Evolutionary conservation across 2,797 vertebrate species (phyloP).

Genomic region (Enteromius trimaculatus): DNA sequence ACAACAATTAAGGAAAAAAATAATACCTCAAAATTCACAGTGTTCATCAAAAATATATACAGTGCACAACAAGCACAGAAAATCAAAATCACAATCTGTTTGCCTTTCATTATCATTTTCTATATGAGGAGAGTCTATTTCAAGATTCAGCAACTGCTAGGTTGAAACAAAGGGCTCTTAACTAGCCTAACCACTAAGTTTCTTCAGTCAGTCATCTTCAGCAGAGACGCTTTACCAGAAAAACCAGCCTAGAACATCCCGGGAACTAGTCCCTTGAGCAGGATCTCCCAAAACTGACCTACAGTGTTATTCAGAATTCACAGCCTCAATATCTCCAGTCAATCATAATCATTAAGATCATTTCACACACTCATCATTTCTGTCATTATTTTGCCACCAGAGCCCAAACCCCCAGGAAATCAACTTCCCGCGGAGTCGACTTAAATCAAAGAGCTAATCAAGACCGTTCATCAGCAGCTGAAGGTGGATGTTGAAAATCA

Average conservation of each 20-base stretch:
- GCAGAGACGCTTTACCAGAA: not conserved
- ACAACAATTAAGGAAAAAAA: not conserved
- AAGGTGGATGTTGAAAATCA: conserved; percentile 1
- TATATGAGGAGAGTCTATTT: not conserved
- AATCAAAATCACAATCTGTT: conserved; percentile 12
- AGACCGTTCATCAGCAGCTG: not conserved
- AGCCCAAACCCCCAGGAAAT: not conserved
- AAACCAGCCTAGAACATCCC: not conserved
- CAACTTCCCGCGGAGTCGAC: not conserved
- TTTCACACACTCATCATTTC: not conserved
- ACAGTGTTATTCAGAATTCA: not conserved
- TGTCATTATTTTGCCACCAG: not conserved
- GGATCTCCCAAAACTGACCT: not conserved
- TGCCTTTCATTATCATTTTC: not conserved
- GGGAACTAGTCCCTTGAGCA: not conserved
- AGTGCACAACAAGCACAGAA: not conserved
- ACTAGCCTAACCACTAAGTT: not conserved
- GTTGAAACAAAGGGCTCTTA: not conserved
- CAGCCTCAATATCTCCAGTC: not conserved
- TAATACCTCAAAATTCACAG: not conserved
- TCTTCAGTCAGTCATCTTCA: not conserved
- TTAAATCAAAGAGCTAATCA: conserved; percentile 8
- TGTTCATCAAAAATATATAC: not conserved
- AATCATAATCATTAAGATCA: not conserved
- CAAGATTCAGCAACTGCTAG: not conserved